Base-by-base conservation (phyloP, 2,888 invertebrate species). In the Tetragonisca angustula region DNA sequence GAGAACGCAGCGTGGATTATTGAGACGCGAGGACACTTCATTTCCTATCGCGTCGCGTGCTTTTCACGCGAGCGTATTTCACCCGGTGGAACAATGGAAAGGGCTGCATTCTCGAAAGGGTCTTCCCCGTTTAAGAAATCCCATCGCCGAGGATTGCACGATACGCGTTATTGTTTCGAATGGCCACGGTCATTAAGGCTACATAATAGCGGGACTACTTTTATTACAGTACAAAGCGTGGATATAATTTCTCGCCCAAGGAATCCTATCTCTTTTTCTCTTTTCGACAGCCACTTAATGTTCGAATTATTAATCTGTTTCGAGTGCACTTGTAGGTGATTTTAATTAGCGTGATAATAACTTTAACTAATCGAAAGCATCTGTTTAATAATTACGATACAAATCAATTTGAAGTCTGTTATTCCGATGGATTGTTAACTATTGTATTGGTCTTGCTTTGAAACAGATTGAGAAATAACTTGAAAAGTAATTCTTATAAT, bases 11-110 rank as follows among this genome's bases (percentile, higher is more conserved):
- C 4, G 19, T 19, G 50, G 56, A 65, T 83, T 84, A 74, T 74
- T 75, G 74, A 21, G 49, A 36, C 32, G 70, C 83, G 27, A 77
- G 59, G 74, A 32, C 77, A 65, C 69, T 65, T 65, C 73, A 68
- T 52, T 73, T 69, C 68, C 59, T 6, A n/a, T 27, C 17, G 62
- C 43, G 36, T 59, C 73, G 65, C 15, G 17, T 3, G 36, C 24
- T 69, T 69, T 56, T 72, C 62, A 17, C 56, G 54, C 54, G 11
- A 27, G 50, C 32, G 49, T 59, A 73, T 59, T 59, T 56, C 78
- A 56, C 49, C 62, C 19, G 13, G 2, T 19, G 4, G 50, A 32
- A 50, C 24, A 67, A 49, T 27, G 74, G 43, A 11, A 43, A 43
- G 6, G 13, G 5, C 17, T 15, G 43, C 54, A 61, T 59, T 71